phyloP scores from a whole-genome alignment of 2,797 vertebrate species.

The Sebastes melanostomus region DNA sequence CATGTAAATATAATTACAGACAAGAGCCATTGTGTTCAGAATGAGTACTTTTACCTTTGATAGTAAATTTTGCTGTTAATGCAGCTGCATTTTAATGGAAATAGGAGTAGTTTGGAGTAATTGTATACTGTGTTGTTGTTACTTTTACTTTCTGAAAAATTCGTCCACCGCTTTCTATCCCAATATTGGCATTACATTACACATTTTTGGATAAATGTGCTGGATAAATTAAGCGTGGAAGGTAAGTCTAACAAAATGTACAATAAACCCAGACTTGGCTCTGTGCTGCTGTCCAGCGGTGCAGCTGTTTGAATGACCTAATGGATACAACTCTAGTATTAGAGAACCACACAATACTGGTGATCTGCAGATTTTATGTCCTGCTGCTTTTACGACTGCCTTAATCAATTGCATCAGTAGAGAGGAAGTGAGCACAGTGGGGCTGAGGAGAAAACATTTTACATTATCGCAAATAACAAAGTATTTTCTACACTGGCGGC shows the following conservation, averaged over 20 bases:
- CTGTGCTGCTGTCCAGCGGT: conserved; percentile 1
- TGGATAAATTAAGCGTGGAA: not conserved
- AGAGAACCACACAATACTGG: conserved; percentile 28
- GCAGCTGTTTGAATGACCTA: conserved; percentile 52
- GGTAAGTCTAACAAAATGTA: conserved; percentile 26
- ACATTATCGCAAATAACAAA: conserved; percentile 4
- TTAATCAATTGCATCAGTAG: conserved; percentile 38
- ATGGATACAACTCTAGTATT: conserved; percentile 41
- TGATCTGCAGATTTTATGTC: conserved; percentile 41
- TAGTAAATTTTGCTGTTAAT: not conserved
- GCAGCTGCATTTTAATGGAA: too few species aligned
- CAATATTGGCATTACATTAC: not conserved
- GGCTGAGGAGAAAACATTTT: conserved; percentile 25
- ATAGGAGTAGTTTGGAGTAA: not conserved
- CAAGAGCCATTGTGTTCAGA: not conserved
- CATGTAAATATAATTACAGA: not conserved
- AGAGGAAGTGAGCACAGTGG: conserved; percentile 30
- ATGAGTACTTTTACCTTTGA: not conserved
- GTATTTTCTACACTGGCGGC: not conserved
- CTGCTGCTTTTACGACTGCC: conserved; percentile 38
- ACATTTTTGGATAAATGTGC: not conserved
- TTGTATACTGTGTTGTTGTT: not conserved
- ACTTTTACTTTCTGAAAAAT: not conserved
- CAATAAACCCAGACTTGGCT: conserved; percentile 12
- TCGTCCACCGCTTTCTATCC: not conserved